Evolutionary conservation across 2,888 invertebrate genomes (phyloP), one percentile per base, ranked within the genome.

Genomic region (Hydrotaea diabolus): DNA sequence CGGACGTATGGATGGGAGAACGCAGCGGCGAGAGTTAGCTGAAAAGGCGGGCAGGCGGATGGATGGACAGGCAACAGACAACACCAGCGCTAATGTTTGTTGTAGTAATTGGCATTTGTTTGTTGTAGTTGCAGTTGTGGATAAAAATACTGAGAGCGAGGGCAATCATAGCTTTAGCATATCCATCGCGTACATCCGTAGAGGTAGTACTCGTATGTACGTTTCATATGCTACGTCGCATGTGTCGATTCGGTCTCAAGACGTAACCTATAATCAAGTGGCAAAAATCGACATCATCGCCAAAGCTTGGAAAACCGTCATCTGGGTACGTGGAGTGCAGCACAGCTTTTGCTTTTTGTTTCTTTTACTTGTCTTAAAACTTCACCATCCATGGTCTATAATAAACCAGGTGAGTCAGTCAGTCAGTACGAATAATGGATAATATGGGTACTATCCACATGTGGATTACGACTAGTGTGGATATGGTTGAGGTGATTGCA

Each of bases 111-210:
- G 71, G 66, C 23, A 77, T 74, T 75, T 55, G n/a, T 17, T 71
- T 62, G 66, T 71, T 76, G 26, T 23, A 23, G 15, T 59, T 19
- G 59, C 74, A 31, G n/a, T n/a, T 75, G 23, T 23, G 26, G 17
- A 62, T 26, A 26, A 57, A 76, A 69, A 43, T 31, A 31, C 31
- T n/a, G 7, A 31, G 31, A 31, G 31, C 2, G 7, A 31, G 7
- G 46, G 46, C 21, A 69, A 69, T 69, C 69, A 21, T 69, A 69
- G 69, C 69, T 69, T 69, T 69, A 69, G 69, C 69, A 69, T 69
- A 89, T 89, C 89, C 88, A 89, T 89, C 89, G 88, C 88, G 89
- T 89, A 89, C 88, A 89, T 89, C 89, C 89, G 88, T 89, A n/a
- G n/a, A n/a, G n/a, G n/a, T n/a, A n/a, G n/a, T n/a, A n/a, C n/a